These are phyloP conservation scores for Heliothis virescens DNA, from an alignment of 1,140 invertebrate genomes.

Conservation along the genomic window DNA sequence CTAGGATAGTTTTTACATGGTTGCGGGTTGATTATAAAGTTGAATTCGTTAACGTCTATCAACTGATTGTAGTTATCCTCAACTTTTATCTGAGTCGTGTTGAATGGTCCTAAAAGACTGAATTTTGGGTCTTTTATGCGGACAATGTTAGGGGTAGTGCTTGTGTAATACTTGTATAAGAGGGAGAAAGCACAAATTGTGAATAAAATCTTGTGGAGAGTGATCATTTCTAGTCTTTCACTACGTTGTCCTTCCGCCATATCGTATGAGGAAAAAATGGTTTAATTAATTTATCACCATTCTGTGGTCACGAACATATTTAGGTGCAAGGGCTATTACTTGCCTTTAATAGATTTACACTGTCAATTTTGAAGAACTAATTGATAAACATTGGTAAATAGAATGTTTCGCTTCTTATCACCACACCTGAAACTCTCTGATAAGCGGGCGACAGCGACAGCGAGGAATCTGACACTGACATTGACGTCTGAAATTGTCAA, in stretches of 20 bases:
- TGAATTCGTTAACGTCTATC: conserved; percentile 87
- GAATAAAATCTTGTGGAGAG: conserved; percentile 56
- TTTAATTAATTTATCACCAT: not conserved
- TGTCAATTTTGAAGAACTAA: too few relatives aligned
- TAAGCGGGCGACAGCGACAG: too few relatives aligned
- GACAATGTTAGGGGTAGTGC: conserved; percentile 32
- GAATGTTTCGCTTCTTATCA: too few relatives aligned
- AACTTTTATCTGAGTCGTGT: conserved; percentile 46
- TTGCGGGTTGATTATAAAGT: conserved; percentile 86
- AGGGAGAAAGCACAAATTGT: conserved; percentile 45
- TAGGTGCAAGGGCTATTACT: not conserved
- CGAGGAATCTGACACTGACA: too few relatives aligned
- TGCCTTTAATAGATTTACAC: not conserved
- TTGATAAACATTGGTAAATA: too few relatives aligned
- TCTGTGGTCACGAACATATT: not conserved
- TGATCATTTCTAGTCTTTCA: conserved; percentile 56
- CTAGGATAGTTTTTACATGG: conserved; percentile 80
- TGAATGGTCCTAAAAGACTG: conserved; percentile 55
- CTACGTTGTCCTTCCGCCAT: conserved; percentile 35
- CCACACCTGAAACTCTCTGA: too few relatives aligned
- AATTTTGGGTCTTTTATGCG: conserved; percentile 58
- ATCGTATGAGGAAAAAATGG: not conserved
- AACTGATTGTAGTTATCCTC: conserved; percentile 67
- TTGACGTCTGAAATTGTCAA: too few relatives aligned
- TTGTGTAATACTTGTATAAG: conserved; percentile 54